phyloP scores from a whole-genome alignment of 2,888 invertebrate genomes.

The Andrena flavipes region DNA sequence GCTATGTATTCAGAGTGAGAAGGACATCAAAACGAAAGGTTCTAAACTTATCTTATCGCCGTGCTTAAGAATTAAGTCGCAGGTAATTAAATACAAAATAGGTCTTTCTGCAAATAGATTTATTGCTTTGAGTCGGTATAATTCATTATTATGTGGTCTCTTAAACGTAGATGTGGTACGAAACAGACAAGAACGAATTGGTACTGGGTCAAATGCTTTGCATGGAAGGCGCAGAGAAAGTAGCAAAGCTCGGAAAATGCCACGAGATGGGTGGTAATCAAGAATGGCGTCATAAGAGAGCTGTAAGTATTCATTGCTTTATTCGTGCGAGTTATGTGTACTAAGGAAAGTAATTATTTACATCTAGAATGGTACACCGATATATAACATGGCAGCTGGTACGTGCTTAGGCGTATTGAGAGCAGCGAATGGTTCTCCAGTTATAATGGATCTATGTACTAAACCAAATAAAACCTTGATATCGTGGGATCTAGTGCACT shows the following conservation, averaged over 20 bases:
- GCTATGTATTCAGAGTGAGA: slow-evolving; percentile 92
- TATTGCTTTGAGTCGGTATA: background rate
- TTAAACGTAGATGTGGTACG: slow-evolving; percentile 90
- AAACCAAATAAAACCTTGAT: slow-evolving; percentile 84
- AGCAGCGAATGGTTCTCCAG: slow-evolving; percentile 84
- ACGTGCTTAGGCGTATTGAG: slow-evolving; percentile 90
- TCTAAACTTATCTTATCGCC: slow-evolving; percentile 88
- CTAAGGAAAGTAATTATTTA: slow-evolving; percentile 15
- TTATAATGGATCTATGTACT: slow-evolving; percentile 88
- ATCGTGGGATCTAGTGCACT: slow-evolving; percentile 86
- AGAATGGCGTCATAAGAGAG: slow-evolving; percentile 94
- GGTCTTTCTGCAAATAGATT: background rate
- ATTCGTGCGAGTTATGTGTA: background rate
- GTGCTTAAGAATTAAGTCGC: slow-evolving; percentile 90
- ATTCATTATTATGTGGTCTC: background rate
- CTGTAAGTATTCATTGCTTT: slow-evolving; percentile 85
- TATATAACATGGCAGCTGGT: slow-evolving; percentile 95
- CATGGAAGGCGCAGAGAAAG: slow-evolving; percentile 90
- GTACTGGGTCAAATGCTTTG: slow-evolving; percentile 94
- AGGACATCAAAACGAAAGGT: slow-evolving; percentile 92
- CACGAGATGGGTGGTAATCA: slow-evolving; percentile 96
- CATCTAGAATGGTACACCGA: slow-evolving; percentile 88
- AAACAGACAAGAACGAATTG: slow-evolving; percentile 93
- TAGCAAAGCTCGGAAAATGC: slow-evolving; percentile 94
- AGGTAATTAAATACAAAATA: slow-evolving; percentile 85